These are phyloP conservation scores for Protula sp. DNA, from an alignment of 2,888 invertebrate genomes.

Conservation along the genomic window DNA sequence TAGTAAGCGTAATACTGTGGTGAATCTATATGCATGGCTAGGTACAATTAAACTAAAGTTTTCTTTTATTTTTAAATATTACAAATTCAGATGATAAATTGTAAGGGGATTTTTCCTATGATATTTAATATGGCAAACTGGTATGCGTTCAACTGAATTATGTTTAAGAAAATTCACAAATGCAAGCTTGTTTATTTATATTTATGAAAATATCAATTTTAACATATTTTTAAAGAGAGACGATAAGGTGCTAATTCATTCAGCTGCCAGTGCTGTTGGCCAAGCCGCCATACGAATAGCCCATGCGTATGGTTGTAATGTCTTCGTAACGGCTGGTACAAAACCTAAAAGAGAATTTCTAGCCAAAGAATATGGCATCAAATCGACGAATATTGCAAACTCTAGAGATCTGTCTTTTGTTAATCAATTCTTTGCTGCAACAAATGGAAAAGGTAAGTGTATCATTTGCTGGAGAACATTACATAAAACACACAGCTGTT, in stretches of 20 bases:
- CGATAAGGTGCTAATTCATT: conserved; percentile 78
- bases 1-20: too few relatives aligned
- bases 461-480: background rate
- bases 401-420: conserved; percentile 1
- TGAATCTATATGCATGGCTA: too few relatives aligned
- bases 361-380: background rate
- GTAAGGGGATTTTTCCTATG: too few relatives aligned
- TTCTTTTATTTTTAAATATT: too few relatives aligned
- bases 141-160: too few relatives aligned
- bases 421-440: background rate
- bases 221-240: too few relatives aligned
- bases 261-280: conserved; percentile 76
- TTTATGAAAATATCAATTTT: too few relatives aligned
- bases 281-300: conserved; percentile 69
- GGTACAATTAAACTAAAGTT: too few relatives aligned
- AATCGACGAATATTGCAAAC: background rate
- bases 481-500: background rate
- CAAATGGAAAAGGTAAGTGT: background rate
- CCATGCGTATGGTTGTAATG: background rate
- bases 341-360: background rate
- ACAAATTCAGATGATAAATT: too few relatives aligned
- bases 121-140: too few relatives aligned
- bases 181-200: too few relatives aligned
- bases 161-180: too few relatives aligned
- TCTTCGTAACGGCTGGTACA: background rate